Evolutionary conservation across 1,140 invertebrate species (phyloP).

Genomic region (Bombus sibiricus): DNA sequence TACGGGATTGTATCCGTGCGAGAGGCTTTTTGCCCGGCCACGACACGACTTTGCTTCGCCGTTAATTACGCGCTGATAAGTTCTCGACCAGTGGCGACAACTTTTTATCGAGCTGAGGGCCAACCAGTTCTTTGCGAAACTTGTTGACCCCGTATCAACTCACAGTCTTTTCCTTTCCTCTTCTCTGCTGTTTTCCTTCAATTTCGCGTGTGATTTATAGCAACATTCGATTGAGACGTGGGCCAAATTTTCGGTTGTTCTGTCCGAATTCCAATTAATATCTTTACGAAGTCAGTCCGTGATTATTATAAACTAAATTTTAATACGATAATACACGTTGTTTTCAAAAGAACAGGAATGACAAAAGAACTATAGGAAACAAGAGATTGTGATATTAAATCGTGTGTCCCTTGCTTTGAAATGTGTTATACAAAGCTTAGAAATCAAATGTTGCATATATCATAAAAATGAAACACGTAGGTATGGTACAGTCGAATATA

Average conservation of each 20-base stretch:
- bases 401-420: not conserved
- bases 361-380: no score
- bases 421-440: not conserved
- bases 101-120: constrained; percentile 17
- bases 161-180: not conserved
- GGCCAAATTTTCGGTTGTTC: not conserved
- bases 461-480: not conserved
- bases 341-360: no score
- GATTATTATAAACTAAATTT: not conserved
- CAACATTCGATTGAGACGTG: not conserved
- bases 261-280: not conserved
- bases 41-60: constrained; percentile 61
- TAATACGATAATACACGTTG: not conserved
- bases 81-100: constrained; percentile 46
- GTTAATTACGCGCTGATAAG: constrained; percentile 72
- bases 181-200: not conserved
- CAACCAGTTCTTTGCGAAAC: constrained; percentile 20
- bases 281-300: not conserved
- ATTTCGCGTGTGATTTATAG: not conserved
- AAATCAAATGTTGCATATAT: not conserved
- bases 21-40: constrained; percentile 65
- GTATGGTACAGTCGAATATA: no score
- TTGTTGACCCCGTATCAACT: constrained; percentile 16
- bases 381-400: no score
- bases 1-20: constrained; percentile 74